Percentiles rank a stretch among this genome's conserved stretches.
These are phyloP conservation scores for Cottoperca gobio DNA, from an alignment of 2,797 vertebrate species.

Conservation along the genomic window DNA sequence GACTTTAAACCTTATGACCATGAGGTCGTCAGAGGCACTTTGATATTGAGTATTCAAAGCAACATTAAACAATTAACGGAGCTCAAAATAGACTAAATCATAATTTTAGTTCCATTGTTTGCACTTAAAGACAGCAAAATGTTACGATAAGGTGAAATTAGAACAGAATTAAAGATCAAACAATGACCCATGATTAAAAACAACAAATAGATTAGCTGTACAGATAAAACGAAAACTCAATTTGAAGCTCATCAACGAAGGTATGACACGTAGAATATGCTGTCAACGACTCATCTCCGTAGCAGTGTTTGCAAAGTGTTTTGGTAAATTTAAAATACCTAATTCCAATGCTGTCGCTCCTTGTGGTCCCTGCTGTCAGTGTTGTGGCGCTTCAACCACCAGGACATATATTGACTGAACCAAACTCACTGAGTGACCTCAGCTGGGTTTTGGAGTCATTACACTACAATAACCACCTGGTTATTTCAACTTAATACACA, in stretches of 20 bases:
- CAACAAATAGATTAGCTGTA: neutral
- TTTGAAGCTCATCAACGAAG: neutral
- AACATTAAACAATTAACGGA: neutral
- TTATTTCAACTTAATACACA: neutral
- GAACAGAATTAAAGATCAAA: neutral
- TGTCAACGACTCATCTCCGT: neutral
- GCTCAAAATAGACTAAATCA: neutral
- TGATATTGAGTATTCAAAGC: neutral
- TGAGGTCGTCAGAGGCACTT: neutral
- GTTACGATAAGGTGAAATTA: neutral
- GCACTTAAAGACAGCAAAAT: neutral
- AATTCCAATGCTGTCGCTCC: neutral
- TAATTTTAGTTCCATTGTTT: neutral
- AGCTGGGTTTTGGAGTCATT: neutral
- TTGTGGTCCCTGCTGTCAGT: neutral
- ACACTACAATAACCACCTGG: constrained; percentile 1
- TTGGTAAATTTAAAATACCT: neutral
- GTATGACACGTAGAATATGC: neutral
- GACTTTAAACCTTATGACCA: neutral
- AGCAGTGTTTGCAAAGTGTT: constrained; percentile 2
- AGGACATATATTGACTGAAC: neutral
- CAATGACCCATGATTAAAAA: neutral
- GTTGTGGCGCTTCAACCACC: neutral
- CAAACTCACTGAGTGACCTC: constrained; percentile 30
- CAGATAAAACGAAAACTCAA: neutral